Evolutionary conservation across 2,888 invertebrate species (phyloP).

Genomic region (Bruchidius siliquastri): DNA sequence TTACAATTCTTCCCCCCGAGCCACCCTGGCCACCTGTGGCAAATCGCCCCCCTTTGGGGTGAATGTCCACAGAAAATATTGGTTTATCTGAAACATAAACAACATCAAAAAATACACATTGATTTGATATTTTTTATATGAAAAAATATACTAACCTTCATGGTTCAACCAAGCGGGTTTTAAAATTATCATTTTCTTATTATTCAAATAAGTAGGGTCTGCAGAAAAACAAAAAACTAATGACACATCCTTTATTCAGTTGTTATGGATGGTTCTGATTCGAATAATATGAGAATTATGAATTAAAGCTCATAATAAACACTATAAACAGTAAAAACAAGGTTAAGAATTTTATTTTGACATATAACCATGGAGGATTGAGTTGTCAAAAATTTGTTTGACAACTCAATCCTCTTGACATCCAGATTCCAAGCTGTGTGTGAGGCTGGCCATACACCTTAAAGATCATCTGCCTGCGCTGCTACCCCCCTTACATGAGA

Average conservation of each 20-base stretch:
- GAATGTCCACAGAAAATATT: constrained; percentile 95
- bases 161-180: constrained; percentile 54
- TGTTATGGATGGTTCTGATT: neutral
- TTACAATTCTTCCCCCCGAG: constrained; percentile 85
- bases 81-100: constrained; percentile 66
- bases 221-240: neutral
- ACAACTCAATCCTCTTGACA: too few relatives aligned
- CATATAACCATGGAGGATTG: too few relatives aligned
- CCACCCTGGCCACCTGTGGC: constrained; percentile 92
- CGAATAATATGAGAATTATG: too few relatives aligned
- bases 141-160: constrained; percentile 61
- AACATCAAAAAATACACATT: constrained; percentile 1
- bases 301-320: too few relatives aligned
- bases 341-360: too few relatives aligned
- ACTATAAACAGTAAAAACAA: too few relatives aligned
- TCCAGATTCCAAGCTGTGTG: too few relatives aligned
- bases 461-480: too few relatives aligned
- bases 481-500: too few relatives aligned
- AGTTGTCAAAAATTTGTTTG: too few relatives aligned
- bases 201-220: neutral
- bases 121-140: neutral
- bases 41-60: constrained; percentile 91
- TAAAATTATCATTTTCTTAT: constrained; percentile 26
- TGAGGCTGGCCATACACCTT: too few relatives aligned
- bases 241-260: neutral